Conservation (phyloP, 1,140 invertebrate species). For the Steinernema khuongi region DNA sequence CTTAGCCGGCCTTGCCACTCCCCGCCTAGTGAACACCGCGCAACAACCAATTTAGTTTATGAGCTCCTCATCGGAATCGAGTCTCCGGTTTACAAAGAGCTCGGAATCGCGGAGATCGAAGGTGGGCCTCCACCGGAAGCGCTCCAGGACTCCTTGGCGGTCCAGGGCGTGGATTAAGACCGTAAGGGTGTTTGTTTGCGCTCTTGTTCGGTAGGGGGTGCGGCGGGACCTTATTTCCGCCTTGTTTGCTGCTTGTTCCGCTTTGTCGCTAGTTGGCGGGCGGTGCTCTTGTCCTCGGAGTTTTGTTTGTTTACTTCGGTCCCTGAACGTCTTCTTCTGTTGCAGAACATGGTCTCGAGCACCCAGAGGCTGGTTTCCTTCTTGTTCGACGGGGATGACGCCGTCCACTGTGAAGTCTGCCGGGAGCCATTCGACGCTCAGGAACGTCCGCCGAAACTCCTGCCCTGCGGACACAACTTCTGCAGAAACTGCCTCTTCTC, state of each 20-base stretch:
- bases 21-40: not conserved
- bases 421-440: conserved; percentile 34
- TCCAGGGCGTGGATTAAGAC: not conserved
- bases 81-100: not conserved
- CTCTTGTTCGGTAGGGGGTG: not conserved
- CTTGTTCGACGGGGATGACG: conserved; percentile 26
- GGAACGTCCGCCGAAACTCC: conserved; percentile 40
- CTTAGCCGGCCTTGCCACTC: not conserved
- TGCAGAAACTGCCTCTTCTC: conserved; percentile 43
- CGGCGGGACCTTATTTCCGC: not conserved
- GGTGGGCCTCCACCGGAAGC: not conserved
- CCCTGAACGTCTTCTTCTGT: not conserved
- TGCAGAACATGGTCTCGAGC: not conserved
- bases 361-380: conserved; percentile 23
- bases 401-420: conserved; percentile 36
- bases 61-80: conserved; percentile 1
- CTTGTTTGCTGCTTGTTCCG: not conserved
- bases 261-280: not conserved
- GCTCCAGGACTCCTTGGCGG: not conserved
- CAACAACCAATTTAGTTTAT: conserved; percentile 8
- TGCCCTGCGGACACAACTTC: conserved; percentile 53
- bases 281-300: not conserved
- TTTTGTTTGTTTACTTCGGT: not conserved
- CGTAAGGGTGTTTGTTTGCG: not conserved
- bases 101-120: not conserved